Conservation (phyloP, 2,797 vertebrate genomes). For the Phoeniculus purpureus region DNA sequence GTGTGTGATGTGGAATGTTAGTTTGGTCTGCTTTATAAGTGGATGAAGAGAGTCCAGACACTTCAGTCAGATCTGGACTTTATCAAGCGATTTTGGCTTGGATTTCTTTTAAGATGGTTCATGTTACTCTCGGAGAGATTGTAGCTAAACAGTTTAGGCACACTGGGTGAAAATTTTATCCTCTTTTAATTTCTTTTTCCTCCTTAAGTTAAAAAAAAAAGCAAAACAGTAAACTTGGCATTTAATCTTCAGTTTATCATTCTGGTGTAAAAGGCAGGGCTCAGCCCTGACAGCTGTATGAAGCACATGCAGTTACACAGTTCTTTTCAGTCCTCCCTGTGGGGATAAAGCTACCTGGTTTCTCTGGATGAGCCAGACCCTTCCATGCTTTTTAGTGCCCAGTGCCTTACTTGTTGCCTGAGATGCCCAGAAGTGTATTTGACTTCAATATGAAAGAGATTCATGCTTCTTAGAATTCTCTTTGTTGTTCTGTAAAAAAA, state of each 20-base stretch:
- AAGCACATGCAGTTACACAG: background rate
- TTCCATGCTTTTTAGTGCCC: background rate
- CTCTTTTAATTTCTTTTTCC: background rate
- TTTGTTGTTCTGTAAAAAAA: constrained; percentile 35
- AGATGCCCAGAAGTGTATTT: constrained; percentile 35
- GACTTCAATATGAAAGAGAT: constrained; percentile 32
- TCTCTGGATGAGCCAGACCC: constrained; percentile 4
- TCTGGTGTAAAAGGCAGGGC: background rate
- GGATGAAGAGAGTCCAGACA: constrained; percentile 12
- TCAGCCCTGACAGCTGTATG: background rate
- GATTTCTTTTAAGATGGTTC: constrained; percentile 20
- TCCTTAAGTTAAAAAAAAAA: background rate
- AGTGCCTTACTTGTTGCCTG: background rate
- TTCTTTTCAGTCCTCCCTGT: background rate
- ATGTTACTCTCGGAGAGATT: constrained; percentile 17
- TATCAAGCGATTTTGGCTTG: constrained; percentile 6
- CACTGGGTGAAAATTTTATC: background rate
- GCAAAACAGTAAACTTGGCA: background rate
- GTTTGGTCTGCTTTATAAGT: constrained; percentile 7
- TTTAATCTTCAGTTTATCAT: background rate
- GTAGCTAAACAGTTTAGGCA: background rate
- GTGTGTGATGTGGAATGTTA: background rate
- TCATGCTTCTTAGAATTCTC: constrained; percentile 56
- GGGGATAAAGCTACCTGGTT: background rate
- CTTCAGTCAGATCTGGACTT: constrained; percentile 40